These are phyloP conservation scores for Apodemia duryi DNA, from an alignment of 2,888 invertebrate species.

Conservation along the genomic window DNA sequence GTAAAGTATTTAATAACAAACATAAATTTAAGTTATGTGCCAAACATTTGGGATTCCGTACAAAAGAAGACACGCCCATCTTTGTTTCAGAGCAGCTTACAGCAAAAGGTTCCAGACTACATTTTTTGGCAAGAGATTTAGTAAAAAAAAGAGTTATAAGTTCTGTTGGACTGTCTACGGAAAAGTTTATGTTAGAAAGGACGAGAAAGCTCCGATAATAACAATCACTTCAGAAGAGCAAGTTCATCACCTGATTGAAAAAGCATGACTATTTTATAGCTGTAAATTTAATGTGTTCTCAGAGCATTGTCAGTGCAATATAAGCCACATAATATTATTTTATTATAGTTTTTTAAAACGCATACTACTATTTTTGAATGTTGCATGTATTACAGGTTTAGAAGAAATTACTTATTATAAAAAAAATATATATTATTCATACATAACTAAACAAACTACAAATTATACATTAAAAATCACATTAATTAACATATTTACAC, in stretches of 20 bases:
- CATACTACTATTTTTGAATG: not conserved
- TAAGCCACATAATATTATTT: not conserved
- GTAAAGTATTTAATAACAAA: constrained; percentile 26
- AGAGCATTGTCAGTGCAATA: no score
- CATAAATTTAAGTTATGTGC: constrained; percentile 27
- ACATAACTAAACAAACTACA: not conserved
- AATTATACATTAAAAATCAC: no score
- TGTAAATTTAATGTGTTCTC: no score
- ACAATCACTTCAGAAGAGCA: not conserved
- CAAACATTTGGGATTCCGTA: constrained; percentile 26
- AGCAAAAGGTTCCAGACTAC: constrained; percentile 22
- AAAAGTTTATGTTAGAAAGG: not conserved
- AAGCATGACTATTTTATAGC: not conserved
- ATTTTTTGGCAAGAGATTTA: constrained; percentile 25
- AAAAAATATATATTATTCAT: not conserved
- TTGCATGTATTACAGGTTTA: not conserved
- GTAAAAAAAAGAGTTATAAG: constrained; percentile 19
- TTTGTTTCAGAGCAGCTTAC: constrained; percentile 27
- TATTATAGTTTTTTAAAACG: not conserved
- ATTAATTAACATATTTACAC: no score
- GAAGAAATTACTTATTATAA: not conserved
- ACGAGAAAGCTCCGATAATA: not conserved
- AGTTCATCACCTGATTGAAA: not conserved
- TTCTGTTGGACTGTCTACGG: constrained; percentile 28
- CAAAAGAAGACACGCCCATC: constrained; percentile 24